phyloP scores from a whole-genome alignment of 2,797 vertebrate species.

The Sebastolobus alascanus region DNA sequence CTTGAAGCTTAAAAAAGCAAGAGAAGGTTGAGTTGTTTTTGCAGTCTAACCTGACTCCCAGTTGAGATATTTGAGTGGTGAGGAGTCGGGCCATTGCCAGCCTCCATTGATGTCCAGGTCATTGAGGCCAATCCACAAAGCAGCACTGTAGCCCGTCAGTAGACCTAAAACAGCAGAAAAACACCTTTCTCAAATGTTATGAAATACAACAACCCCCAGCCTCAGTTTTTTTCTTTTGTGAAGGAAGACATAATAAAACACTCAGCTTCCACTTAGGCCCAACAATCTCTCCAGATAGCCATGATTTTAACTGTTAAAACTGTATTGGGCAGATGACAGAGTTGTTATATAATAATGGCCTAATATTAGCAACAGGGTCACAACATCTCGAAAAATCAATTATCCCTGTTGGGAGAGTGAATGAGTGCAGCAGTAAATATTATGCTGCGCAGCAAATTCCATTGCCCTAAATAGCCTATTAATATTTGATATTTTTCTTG shows the following conservation, averaged over 20 bases:
- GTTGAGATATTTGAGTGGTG: slow-evolving; percentile 97
- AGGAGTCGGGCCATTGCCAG: slow-evolving; percentile 98
- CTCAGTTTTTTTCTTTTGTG: neutral
- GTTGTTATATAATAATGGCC: slow-evolving; percentile 29
- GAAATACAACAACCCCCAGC: neutral
- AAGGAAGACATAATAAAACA: neutral
- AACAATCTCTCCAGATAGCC: neutral
- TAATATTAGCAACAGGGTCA: slow-evolving; percentile 15
- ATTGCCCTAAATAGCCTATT: neutral
- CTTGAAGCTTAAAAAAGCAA: slow-evolving; percentile 26
- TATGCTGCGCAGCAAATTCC: neutral
- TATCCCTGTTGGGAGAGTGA: slow-evolving; percentile 11
- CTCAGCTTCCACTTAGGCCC: neutral
- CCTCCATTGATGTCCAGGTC: slow-evolving; percentile 96
- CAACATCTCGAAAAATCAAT: slow-evolving; percentile 31
- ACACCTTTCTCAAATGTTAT: neutral
- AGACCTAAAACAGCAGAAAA: slow-evolving; percentile 79
- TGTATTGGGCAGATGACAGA: neutral
- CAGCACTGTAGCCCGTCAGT: slow-evolving; percentile 92
- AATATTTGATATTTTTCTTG: neutral
- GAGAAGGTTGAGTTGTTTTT: slow-evolving; percentile 29
- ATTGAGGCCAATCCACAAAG: slow-evolving; percentile 97
- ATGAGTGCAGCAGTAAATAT: neutral
- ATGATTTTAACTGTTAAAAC: neutral
- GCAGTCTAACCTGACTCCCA: slow-evolving; percentile 93